These are phyloP conservation scores for Lysandra bellargus DNA, from an alignment of 2,888 invertebrate genomes.

Conservation along the genomic window DNA sequence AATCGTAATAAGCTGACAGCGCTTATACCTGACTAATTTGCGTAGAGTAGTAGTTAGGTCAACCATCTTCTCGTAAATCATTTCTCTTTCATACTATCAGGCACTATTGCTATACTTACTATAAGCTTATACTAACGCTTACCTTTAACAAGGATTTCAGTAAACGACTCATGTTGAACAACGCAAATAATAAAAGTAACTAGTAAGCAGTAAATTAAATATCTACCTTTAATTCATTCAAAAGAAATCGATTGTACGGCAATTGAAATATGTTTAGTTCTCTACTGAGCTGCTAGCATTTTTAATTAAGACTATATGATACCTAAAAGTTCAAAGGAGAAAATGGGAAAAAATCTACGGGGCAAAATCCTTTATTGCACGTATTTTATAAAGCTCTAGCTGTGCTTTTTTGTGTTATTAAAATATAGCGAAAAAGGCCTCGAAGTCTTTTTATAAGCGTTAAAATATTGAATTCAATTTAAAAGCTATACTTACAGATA, in stretches of 20 bases:
- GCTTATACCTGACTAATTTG: neutral
- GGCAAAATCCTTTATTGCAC: neutral
- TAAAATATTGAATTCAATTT: conserved; percentile 2
- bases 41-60: neutral
- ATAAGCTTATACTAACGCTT: too few species aligned
- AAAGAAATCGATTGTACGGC: neutral
- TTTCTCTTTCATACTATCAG: too few species aligned
- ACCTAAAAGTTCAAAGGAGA: neutral
- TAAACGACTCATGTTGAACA: neutral
- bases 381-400: neutral
- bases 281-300: neutral
- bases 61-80: too few species aligned
- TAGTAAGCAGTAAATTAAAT: neutral
- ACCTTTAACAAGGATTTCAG: too few species aligned
- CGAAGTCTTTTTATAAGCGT: neutral
- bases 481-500: conserved; percentile 2
- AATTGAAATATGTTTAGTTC: neutral
- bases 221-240: neutral
- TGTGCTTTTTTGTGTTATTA: neutral
- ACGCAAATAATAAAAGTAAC: neutral
- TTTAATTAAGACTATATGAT: neutral
- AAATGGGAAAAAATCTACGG: neutral
- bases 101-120: too few species aligned
- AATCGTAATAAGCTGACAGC: neutral
- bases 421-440: neutral